phyloP scores from a whole-genome alignment of 2,888 invertebrate species.

The Gymnocheta viridis region DNA sequence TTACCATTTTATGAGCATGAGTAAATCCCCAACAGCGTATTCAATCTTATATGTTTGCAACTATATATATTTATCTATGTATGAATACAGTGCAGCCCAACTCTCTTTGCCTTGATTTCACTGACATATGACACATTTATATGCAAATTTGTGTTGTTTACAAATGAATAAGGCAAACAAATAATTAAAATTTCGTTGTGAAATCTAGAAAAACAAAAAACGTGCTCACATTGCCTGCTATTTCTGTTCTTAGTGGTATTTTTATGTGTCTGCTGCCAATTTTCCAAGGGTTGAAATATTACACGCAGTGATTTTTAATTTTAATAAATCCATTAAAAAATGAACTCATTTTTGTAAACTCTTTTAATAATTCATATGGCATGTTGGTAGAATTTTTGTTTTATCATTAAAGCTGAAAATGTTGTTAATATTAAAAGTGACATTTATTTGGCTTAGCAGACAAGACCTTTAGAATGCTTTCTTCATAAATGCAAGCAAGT shows the following conservation, averaged over 20 bases:
- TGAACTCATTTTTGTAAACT: neutral
- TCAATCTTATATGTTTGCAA: neutral
- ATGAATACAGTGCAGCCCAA: constrained; percentile 39
- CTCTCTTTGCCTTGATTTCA: constrained; percentile 68
- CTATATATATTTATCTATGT: neutral
- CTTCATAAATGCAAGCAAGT: too few species aligned
- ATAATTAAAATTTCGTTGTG: constrained; percentile 76
- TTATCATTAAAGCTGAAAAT: neutral
- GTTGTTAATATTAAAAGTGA: too few species aligned
- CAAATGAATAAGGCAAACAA: constrained; percentile 74
- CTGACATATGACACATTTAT: constrained; percentile 79
- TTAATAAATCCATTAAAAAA: constrained; percentile 30
- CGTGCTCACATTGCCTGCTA: constrained; percentile 48
- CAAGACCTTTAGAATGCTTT: too few species aligned
- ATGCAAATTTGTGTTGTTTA: constrained; percentile 77
- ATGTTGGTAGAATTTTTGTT: too few species aligned
- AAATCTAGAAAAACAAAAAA: constrained; percentile 54
- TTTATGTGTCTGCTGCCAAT: constrained; percentile 1
- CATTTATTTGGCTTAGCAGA: too few species aligned
- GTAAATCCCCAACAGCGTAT: neutral
- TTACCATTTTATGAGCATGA: neutral
- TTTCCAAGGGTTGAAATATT: constrained; percentile 5
- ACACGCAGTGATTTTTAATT: constrained; percentile 24
- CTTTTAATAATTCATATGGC: neutral
- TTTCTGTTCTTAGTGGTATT: constrained; percentile 8